Evolutionary conservation across 2,113 vertebrate species (phyloP), one percentile per base, ranked within the genome.

Genomic region (Glaucidium brasilianum): DNA sequence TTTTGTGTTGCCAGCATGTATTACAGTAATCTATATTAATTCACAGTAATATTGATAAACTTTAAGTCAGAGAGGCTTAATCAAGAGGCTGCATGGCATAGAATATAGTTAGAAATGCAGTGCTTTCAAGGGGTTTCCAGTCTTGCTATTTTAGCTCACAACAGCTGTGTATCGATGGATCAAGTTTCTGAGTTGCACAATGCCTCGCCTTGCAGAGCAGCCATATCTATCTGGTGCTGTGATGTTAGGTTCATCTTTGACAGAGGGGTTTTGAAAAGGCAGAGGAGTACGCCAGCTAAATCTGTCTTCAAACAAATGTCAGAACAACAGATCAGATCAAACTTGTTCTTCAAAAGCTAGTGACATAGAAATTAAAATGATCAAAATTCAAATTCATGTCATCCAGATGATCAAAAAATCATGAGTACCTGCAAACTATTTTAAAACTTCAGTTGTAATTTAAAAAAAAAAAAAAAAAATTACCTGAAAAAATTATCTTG

Each of bases 21-120:
- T 92, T 63, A 67, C 64, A 78, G 80, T 58, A 87, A 62, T 90
- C 90, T 76, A 29, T 79, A n/a, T 79, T 92, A 83, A 94, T 85
- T 96, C 85, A 58, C 41, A 52, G 45, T n/a, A 58, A 41, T 62
- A 85, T 76, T 91, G 90, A 95, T 88, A 83, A 88, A 34, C 75
- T 90, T 69, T 19, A 76, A 56, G 49, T 56, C 35, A 52, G 69
- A 43, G 74, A 66, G 58, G 62, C 25, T 94, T 66, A 79, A 73
- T 80, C 49, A 17, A 77, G 88, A 52, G 71, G 47, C 95, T 76
- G 67, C 1, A 7, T 64, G 71, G 66, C 41, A 4, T 1, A 23
- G 71, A 4, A 43, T 4, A 4, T 4, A 43, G 66, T 75, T 43
- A 3, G 9, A 29, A 58, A 20, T 12, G 73, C 39, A 30, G 19